Base-by-base conservation (phyloP, 2,888 invertebrate genomes). In the Rhingia campestris region DNA sequence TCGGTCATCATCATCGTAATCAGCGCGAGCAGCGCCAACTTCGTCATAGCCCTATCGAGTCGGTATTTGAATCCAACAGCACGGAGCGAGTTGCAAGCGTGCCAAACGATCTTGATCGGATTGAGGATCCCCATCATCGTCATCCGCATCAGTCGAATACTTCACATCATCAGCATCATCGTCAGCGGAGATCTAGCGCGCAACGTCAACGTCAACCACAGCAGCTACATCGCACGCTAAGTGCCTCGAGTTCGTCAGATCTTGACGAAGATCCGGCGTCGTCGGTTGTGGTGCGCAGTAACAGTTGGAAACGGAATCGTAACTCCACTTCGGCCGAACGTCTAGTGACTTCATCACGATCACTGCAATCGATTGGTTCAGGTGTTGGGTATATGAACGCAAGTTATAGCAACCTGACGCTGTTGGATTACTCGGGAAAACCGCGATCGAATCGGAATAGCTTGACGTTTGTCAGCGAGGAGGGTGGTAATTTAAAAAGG, bases 331-430 rank as follows among this genome's bases (percentile, higher is more conserved):
- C 70, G 4, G 45, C 72, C 7, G 86, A 76, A 30, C 67, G 66
- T 32, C 64, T 7, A 77, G 87, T 22, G 63, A 76, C 30, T 6
- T 59, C 56, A 9, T 64, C 75, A 10, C 64, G 76, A 6, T 67
- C 80, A 6, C 35, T 84, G 3, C 84, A 84, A 35, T 84, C 84
- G 10, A 75, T 84, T 54, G 70, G 80, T 10, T 80, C 80, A 49
- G 86, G 84, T 64, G 49, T 77, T 58, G 90, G 88, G 39, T 89
- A 92, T 92, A 88, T 91, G 69, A 94, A 94, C 88, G 93, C 93
- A 88, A 94, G 94, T 90, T 94, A 94, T 91, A 93, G 93, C 67
- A 93, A 94, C 91, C 91, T 94, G 86, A 94, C 94, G 51, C 92
- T 93, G 73, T 91, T 94, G 75, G 93, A 94, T 88, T 94, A 93